phyloP scores from a whole-genome alignment of 2,888 invertebrate genomes.

The Amitus sp. region DNA sequence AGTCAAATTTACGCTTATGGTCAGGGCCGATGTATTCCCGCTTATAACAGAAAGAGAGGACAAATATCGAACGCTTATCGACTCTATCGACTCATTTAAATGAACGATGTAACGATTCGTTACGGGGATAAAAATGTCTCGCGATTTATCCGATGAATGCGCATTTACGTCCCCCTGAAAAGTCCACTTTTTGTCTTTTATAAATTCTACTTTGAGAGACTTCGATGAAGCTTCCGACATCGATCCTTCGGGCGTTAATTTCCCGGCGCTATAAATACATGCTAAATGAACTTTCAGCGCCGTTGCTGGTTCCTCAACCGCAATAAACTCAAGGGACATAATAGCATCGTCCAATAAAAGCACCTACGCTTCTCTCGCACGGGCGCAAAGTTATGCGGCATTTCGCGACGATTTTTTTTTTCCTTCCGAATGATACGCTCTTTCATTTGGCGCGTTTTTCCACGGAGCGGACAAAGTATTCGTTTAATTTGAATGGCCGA shows the following conservation, averaged over 20 bases:
- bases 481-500: background rate
- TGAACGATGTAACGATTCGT: constrained; percentile 40
- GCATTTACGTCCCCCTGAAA: too few relatives aligned
- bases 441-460: constrained; percentile 5
- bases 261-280: constrained; percentile 36
- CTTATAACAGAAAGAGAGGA: too few relatives aligned
- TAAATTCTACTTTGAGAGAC: too few relatives aligned
- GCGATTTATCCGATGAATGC: constrained; percentile 10
- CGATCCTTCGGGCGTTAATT: constrained; percentile 35
- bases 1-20: constrained; percentile 35
- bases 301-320: constrained; percentile 43
- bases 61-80: too few relatives aligned
- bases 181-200: too few relatives aligned
- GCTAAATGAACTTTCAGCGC: constrained; percentile 41
- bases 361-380: constrained; percentile 41
- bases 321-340: constrained; percentile 44
- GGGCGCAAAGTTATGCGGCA: constrained; percentile 46
- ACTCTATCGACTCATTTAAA: constrained; percentile 37
- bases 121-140: constrained; percentile 32
- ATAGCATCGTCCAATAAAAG: constrained; percentile 45
- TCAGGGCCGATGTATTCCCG: too few relatives aligned
- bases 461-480: too few relatives aligned
- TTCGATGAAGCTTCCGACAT: constrained; percentile 8
- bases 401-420: constrained; percentile 38
- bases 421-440: constrained; percentile 11